These are phyloP conservation scores for Galendromus occidentalis DNA, from an alignment of 1,140 invertebrate species.

Conservation along the genomic window DNA sequence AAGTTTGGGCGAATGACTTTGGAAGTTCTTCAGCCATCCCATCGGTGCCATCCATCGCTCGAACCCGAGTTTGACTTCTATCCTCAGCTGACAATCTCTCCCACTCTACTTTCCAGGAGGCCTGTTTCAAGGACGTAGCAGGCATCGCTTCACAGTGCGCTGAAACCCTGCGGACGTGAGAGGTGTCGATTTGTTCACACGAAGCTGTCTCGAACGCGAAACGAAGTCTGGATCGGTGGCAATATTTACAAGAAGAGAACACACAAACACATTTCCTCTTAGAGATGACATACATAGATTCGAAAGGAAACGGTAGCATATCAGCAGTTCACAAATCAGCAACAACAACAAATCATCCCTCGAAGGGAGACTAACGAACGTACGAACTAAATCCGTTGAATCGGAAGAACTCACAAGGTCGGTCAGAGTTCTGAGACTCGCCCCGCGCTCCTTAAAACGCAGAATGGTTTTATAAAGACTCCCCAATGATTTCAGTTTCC, in stretches of 20 bases:
- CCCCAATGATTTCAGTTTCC: too few species aligned
- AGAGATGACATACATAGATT: not conserved
- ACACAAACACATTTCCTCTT: too few species aligned
- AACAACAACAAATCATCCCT: not conserved
- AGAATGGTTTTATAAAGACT: too few species aligned
- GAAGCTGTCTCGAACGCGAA: not conserved
- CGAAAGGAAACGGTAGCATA: not conserved
- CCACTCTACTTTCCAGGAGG: not conserved
- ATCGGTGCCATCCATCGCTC: too few species aligned
- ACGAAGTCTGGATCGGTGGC: not conserved
- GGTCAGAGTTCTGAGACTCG: too few species aligned
- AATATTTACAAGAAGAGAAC: not conserved
- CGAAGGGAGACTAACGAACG: too few species aligned
- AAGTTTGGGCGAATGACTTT: too few species aligned
- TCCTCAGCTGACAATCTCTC: not conserved
- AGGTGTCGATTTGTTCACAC: not conserved
- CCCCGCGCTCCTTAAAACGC: too few species aligned
- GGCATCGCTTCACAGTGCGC: conserved; percentile 3
- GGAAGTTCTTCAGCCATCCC: too few species aligned
- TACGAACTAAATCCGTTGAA: too few species aligned
- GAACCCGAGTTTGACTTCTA: too few species aligned
- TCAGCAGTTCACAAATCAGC: not conserved
- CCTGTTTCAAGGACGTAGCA: conserved; percentile 8
- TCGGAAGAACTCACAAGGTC: too few species aligned
- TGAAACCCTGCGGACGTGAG: conserved; percentile 6